phyloP scores from a whole-genome alignment of 2,113 vertebrate genomes.

The Nycticorax nycticorax region DNA sequence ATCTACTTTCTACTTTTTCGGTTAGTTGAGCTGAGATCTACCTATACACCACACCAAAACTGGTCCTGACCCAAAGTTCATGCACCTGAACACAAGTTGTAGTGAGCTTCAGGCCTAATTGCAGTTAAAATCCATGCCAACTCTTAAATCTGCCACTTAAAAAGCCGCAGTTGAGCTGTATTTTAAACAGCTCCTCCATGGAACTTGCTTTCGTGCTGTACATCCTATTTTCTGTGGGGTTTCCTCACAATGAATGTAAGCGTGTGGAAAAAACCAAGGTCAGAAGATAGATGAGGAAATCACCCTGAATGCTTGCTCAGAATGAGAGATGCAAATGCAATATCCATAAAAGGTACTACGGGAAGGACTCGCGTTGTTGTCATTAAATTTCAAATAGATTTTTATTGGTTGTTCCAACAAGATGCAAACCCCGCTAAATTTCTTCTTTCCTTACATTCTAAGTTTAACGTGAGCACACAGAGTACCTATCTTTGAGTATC shows the following conservation, averaged over 20 bases:
- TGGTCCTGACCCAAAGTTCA: fast-evolving
- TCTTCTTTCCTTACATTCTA: background rate
- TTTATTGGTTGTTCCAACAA: background rate
- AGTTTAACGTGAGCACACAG: background rate
- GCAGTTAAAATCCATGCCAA: fast-evolving
- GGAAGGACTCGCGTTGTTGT: background rate
- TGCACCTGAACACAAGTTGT: fast-evolving
- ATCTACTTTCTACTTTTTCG: background rate
- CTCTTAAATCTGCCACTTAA: background rate
- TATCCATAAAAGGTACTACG: background rate
- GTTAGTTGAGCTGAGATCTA: background rate
- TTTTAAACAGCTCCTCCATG: background rate
- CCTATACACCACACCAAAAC: background rate
- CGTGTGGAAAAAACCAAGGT: fast-evolving
- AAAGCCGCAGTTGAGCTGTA: background rate
- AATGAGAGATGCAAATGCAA: background rate
- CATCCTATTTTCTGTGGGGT: background rate
- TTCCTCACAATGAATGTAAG: background rate
- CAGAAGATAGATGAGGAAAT: background rate
- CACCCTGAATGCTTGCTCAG: background rate
- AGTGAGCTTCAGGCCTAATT: background rate
- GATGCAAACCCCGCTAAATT: fast-evolving
- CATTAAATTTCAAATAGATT: background rate
- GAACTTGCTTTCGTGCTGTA: background rate
- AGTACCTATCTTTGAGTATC: background rate